These are phyloP conservation scores for Tetragnatha montana DNA, from an alignment of 2,888 invertebrate genomes.

Conservation along the genomic window DNA sequence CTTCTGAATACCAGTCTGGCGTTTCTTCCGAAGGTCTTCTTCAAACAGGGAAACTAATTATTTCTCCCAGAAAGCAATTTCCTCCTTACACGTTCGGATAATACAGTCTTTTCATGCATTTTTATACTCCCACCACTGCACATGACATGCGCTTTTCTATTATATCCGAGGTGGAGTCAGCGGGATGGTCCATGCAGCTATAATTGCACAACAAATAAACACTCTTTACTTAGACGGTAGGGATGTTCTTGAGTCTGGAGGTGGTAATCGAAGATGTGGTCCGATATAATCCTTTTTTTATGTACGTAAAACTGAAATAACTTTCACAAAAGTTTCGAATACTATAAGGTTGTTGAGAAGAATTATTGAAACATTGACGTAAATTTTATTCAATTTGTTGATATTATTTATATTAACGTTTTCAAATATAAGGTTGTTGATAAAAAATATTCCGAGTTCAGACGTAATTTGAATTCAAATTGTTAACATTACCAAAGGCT, in stretches of 20 bases:
- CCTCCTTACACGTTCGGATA: background rate
- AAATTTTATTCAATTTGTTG: too few relatives aligned
- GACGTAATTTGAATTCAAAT: too few relatives aligned
- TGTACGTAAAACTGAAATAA: background rate
- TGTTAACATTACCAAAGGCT: too few relatives aligned
- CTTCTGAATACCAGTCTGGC: background rate
- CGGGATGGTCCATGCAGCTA: background rate
- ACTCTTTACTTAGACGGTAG: background rate
- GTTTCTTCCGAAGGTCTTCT: background rate
- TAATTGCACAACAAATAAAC: background rate
- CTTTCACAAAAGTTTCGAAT: too few relatives aligned
- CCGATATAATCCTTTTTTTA: background rate
- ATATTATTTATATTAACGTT: too few relatives aligned
- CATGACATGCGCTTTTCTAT: slow-evolving; percentile 18
- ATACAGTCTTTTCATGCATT: slow-evolving; percentile 14
- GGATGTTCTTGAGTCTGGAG: background rate
- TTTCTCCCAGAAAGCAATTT: slow-evolving; percentile 17
- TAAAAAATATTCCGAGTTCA: too few relatives aligned
- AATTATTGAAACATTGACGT: too few relatives aligned
- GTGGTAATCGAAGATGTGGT: background rate
- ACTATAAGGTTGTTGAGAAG: too few relatives aligned
- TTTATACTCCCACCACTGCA: slow-evolving; percentile 1
- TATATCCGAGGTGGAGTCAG: background rate
- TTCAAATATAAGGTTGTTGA: too few relatives aligned
- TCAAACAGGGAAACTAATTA: slow-evolving; percentile 23